A percentile compares a stretch with the other conserved stretches of the same genome.
Conservation (phyloP, 2,113 vertebrate genomes). For the Clarias batrachus region DNA sequence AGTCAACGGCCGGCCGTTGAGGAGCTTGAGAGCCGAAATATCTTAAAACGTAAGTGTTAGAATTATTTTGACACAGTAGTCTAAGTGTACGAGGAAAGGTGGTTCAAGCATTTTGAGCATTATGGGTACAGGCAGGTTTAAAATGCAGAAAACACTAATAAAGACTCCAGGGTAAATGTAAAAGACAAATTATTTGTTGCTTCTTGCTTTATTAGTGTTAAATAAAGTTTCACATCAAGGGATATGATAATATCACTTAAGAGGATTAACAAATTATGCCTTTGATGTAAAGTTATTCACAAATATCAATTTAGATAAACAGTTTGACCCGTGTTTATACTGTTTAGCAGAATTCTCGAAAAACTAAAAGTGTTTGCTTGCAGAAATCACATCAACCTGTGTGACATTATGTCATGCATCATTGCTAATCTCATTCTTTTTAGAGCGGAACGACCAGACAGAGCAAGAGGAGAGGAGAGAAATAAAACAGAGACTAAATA, state of each 20-base stretch:
- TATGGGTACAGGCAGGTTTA: neutral
- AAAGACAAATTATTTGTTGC: neutral
- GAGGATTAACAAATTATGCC: neutral
- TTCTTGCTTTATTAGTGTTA: neutral
- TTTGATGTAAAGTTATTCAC: neutral
- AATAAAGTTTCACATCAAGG: neutral
- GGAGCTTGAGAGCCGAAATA: slow-evolving; percentile 95
- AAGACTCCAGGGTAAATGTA: neutral
- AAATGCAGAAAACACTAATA: neutral
- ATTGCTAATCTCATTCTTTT: slow-evolving; percentile 41
- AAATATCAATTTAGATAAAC: neutral
- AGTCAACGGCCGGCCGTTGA: slow-evolving; percentile 97
- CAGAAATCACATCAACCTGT: neutral
- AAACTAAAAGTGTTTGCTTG: neutral
- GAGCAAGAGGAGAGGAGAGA: slow-evolving; percentile 96
- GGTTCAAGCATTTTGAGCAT: neutral
- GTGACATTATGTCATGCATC: slow-evolving; percentile 20
- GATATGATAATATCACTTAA: neutral
- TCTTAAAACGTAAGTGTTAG: slow-evolving; percentile 90
- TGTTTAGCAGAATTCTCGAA: neutral
- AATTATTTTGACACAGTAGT: neutral
- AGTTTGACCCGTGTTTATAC: neutral
- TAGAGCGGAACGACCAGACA: slow-evolving; percentile 95
- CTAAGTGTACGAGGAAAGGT: neutral
- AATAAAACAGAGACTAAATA: slow-evolving; percentile 95